Evolutionary conservation across 2,888 invertebrate genomes (phyloP).

Genomic region (Hololepta plana): DNA sequence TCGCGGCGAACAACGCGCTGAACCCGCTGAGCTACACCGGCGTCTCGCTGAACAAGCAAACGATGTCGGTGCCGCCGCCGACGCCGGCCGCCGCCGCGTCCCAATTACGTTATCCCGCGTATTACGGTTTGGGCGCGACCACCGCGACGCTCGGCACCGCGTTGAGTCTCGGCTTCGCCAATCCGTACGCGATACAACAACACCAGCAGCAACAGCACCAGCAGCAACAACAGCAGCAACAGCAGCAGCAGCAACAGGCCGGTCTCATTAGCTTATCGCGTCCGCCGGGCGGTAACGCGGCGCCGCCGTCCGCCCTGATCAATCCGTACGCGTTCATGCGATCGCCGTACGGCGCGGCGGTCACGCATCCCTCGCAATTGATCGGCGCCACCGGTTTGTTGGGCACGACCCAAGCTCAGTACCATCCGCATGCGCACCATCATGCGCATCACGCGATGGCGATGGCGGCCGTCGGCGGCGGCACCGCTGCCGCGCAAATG

Average conservation of each 20-base stretch:
- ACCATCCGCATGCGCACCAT: constrained; percentile 9
- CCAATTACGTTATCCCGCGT: constrained; percentile 19
- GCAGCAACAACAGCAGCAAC: constrained; percentile 15
- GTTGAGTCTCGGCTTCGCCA: constrained; percentile 13
- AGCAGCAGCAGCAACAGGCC: constrained; percentile 9
- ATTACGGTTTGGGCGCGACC: constrained; percentile 16
- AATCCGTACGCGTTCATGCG: constrained; percentile 23
- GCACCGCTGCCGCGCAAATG: constrained; percentile 18
- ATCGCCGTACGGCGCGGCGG: constrained; percentile 29
- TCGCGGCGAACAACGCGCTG: constrained; percentile 23
- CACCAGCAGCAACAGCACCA: constrained; percentile 13
- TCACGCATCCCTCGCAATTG: constrained; percentile 22
- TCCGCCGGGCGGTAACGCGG: constrained; percentile 16
- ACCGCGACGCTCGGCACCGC: constrained; percentile 3
- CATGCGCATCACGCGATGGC: constrained; percentile 26
- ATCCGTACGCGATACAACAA: constrained; percentile 22
- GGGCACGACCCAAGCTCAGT: constrained; percentile 25
- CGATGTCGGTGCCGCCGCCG: constrained; percentile 26
- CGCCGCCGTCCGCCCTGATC: constrained; percentile 20
- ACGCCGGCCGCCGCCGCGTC: constrained; percentile 17
- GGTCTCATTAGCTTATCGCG: constrained; percentile 20
- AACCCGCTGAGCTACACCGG: constrained; percentile 51
- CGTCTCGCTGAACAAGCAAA: constrained; percentile 47
- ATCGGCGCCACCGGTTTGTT: constrained; percentile 22
- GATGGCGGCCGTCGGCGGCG: constrained; percentile 26